phyloP scores from a whole-genome alignment of 1,140 invertebrate species.

The Ooceraea biroi region DNA sequence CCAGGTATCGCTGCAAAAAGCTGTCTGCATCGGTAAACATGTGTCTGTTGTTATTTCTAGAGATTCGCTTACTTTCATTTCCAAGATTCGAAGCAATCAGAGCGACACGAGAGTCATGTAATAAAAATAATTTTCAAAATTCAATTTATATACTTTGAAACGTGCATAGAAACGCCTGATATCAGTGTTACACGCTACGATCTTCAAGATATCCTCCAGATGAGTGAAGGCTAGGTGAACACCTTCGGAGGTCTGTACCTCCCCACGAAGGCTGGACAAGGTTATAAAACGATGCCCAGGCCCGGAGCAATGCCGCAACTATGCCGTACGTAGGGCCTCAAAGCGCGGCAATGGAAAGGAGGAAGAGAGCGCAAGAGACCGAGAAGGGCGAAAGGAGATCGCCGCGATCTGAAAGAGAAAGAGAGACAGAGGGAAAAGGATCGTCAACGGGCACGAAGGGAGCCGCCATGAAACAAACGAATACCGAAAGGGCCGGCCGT shows the following conservation, averaged over 20 bases:
- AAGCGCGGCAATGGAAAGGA: conserved; percentile 59
- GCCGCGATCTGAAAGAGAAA: conserved; percentile 26
- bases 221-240: conserved; percentile 50
- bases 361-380: conserved; percentile 48
- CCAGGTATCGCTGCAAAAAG: conserved; percentile 18
- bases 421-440: conserved; percentile 65
- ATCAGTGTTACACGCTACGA: neutral
- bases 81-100: neutral
- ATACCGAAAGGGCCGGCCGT: conserved; percentile 82
- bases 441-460: conserved; percentile 72
- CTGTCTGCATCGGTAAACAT: neutral
- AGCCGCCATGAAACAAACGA: conserved; percentile 85
- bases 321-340: conserved; percentile 74
- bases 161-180: neutral
- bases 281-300: conserved; percentile 72
- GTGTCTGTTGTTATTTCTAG: neutral
- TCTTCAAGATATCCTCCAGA: neutral
- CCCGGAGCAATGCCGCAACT: conserved; percentile 76
- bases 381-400: conserved; percentile 44
- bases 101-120: neutral
- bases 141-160: too few species aligned
- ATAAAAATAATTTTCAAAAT: too few species aligned
- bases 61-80: neutral
- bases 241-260: conserved; percentile 62
- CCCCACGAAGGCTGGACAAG: conserved; percentile 65